Conservation (phyloP, 2,888 invertebrate genomes). For the Automeris io region DNA sequence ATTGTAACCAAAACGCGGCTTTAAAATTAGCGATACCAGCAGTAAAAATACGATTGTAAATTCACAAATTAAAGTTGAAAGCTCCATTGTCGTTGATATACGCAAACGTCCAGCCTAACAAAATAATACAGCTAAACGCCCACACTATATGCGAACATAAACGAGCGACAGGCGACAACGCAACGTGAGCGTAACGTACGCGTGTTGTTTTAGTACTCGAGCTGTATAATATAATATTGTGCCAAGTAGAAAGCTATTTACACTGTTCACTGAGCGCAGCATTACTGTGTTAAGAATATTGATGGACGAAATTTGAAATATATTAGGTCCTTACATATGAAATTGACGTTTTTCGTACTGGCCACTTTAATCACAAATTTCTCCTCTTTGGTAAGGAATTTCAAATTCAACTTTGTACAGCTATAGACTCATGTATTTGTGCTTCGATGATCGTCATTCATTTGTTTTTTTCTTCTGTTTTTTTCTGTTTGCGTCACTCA, state of each 20-base stretch:
- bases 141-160: conserved; percentile 1
- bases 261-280: not conserved
- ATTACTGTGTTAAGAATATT: not conserved
- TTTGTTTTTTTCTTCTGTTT: too few relatives aligned
- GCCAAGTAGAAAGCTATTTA: not conserved
- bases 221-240: not conserved
- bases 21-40: too few relatives aligned
- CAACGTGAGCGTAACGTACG: conserved; percentile 2
- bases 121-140: conserved; percentile 1
- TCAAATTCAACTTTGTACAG: too few relatives aligned
- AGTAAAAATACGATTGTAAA: not conserved
- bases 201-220: not conserved
- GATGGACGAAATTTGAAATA: too few relatives aligned
- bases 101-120: not conserved
- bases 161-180: conserved; percentile 4
- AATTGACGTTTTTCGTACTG: too few relatives aligned
- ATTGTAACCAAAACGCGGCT: too few relatives aligned
- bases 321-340: too few relatives aligned
- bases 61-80: conserved; percentile 1
- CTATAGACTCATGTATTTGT: too few relatives aligned
- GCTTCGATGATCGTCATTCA: too few relatives aligned
- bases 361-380: too few relatives aligned
- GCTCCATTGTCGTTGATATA: not conserved
- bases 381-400: too few relatives aligned
- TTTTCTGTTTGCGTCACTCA: too few relatives aligned